Evolutionary conservation across 2,888 invertebrate species (phyloP).

Genomic region (Limnephilus marmoratus): DNA sequence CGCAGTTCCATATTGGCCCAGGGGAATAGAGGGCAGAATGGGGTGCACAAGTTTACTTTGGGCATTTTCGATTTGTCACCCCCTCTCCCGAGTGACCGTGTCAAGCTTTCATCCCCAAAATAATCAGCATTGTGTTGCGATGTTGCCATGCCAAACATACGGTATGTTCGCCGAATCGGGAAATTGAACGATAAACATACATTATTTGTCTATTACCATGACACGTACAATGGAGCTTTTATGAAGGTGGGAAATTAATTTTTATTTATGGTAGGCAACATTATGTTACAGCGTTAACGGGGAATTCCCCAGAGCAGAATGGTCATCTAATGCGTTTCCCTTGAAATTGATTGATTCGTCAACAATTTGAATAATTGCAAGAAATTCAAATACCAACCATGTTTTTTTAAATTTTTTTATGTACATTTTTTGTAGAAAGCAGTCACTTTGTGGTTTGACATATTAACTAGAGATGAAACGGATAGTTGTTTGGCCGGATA

Average conservation of each 20-base stretch:
- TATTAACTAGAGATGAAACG: too few species aligned
- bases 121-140: not conserved
- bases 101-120: conserved; percentile 32
- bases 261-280: not conserved
- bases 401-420: too few species aligned
- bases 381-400: too few species aligned
- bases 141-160: not conserved
- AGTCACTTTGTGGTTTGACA: too few species aligned
- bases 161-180: not conserved
- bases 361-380: too few species aligned
- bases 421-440: too few species aligned
- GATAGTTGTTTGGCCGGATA: too few species aligned
- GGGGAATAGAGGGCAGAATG: conserved; percentile 26
- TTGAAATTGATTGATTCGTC: too few species aligned
- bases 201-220: not conserved
- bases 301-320: not conserved
- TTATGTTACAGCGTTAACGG: not conserved
- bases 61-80: conserved; percentile 47
- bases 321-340: too few species aligned
- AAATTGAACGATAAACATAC: not conserved
- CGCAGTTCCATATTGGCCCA: conserved; percentile 24
- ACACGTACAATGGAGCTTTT: not conserved
- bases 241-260: not conserved
- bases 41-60: conserved; percentile 42
- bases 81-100: conserved; percentile 20